These are phyloP conservation scores for Idaea dimidiata DNA, from an alignment of 2,888 invertebrate species.

Conservation along the genomic window DNA sequence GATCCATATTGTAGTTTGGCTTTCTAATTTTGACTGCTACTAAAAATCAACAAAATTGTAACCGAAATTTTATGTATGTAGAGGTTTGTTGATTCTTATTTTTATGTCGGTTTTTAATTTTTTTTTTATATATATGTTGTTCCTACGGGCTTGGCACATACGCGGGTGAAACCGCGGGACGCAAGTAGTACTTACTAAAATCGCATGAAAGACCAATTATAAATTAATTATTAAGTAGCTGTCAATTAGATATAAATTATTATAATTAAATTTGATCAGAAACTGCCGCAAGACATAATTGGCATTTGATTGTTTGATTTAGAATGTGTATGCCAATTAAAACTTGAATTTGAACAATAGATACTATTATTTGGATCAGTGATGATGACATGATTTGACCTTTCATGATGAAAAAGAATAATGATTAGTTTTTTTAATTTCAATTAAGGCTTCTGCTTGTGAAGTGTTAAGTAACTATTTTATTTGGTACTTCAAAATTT, in stretches of 20 bases:
- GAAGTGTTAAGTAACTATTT: neutral
- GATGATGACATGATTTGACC: neutral
- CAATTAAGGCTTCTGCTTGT: neutral
- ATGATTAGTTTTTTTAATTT: neutral
- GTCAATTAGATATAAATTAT: constrained; percentile 54
- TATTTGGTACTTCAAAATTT: too few relatives aligned
- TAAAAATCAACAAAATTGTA: too few relatives aligned
- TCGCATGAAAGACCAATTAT: constrained; percentile 29
- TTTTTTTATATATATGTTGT: too few relatives aligned
- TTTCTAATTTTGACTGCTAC: too few relatives aligned
- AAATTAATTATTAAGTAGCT: constrained; percentile 46
- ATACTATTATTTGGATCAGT: constrained; percentile 12
- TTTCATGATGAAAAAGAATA: neutral
- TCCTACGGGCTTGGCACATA: too few relatives aligned
- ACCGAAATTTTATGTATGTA: too few relatives aligned
- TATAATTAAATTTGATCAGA: constrained; percentile 39
- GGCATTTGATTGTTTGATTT: constrained; percentile 27
- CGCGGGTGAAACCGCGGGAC: too few relatives aligned
- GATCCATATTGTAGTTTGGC: too few relatives aligned
- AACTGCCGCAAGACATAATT: constrained; percentile 25
- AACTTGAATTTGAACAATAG: constrained; percentile 12
- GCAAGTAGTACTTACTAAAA: constrained; percentile 8
- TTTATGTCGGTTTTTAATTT: too few relatives aligned
- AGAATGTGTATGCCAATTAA: constrained; percentile 18
- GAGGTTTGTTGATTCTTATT: too few relatives aligned